Evolutionary conservation across 2,888 invertebrate species (phyloP), one percentile per base, ranked within the genome.

Genomic region (Chesias legatella): DNA sequence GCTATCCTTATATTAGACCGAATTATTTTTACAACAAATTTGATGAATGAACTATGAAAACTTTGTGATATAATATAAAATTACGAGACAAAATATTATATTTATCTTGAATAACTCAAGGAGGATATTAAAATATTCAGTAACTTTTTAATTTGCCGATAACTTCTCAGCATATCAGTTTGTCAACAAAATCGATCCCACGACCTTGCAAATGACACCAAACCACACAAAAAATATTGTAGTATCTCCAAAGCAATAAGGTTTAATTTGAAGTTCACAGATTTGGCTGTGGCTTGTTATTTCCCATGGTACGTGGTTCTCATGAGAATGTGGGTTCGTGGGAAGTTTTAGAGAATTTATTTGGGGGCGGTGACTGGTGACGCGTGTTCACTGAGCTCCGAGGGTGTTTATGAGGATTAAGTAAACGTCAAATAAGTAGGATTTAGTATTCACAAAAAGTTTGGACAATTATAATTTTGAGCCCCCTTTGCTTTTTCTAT

Each of bases 271-370:
- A 9, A 21, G 22, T 17, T 17, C 24, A 1, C 8, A 20, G 35
- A 10, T 33, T 20, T 6, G 33, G 27, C 21, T 13, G n/a, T 10
- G 5, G 11, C 25, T 21, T 25, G 38, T 20, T 11, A 32, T 46
- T 61, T 66, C 66, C 66, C 58, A 58, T 56, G 56, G 51, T 43
- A 39, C 25, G 25, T 32, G 23, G 31, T 51, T 54, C 53, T 44
- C 64, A 50, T 60, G 69, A 52, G 62, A 67, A 61, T 36, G 25
- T 41, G 29, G 45, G 53, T 34, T 36, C 45, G 45, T 52, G 43
- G 27, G 42, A 36, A 51, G 44, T 9, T 38, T 38, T 27, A 32
- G 11, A 32, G 28, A 22, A 22, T 7, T 22, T 6, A 22, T 9
- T 30, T 5, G 9, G 6, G 29, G 29, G 29, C 13, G 28, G 37